These are phyloP conservation scores for Psylliodes chrysocephalus DNA, from an alignment of 2,888 invertebrate genomes.

Conservation along the genomic window DNA sequence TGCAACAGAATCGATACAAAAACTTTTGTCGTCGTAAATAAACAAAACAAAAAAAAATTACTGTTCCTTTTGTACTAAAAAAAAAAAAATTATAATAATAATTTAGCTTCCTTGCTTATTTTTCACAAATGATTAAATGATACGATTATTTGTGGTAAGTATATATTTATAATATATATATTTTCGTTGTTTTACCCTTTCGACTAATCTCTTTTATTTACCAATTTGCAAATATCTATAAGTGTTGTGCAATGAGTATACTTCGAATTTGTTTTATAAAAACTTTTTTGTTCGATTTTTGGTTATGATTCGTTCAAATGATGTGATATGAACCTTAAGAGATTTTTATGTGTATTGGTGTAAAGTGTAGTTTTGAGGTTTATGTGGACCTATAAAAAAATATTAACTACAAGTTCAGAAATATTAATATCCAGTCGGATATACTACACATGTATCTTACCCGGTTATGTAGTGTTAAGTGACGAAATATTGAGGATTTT, in stretches of 20 bases:
- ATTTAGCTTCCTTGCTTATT: background rate
- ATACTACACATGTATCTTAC: no score
- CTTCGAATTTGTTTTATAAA: background rate
- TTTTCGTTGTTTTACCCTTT: slow-evolving; percentile 4
- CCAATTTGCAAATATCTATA: slow-evolving; percentile 29
- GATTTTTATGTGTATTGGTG: background rate
- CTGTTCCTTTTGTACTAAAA: background rate
- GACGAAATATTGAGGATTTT: no score
- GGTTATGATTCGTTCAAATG: background rate
- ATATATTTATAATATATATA: slow-evolving; percentile 20
- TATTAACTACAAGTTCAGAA: no score
- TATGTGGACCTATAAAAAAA: no score
- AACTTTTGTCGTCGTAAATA: slow-evolving; percentile 43
- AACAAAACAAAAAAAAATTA: background rate
- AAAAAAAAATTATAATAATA: background rate
- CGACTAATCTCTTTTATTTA: slow-evolving; percentile 14
- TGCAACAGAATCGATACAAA: slow-evolving; percentile 55
- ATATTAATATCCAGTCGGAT: no score
- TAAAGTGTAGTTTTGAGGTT: no score
- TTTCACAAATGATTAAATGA: slow-evolving; percentile 3
- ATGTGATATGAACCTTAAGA: background rate
- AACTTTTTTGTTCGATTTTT: background rate
- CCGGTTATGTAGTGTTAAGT: no score
- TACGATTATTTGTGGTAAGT: slow-evolving; percentile 13
- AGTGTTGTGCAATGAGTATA: background rate